Evolutionary conservation across 2,888 invertebrate species (phyloP), one percentile per base, ranked within the genome.

Genomic region (Xestia sexstrigata): DNA sequence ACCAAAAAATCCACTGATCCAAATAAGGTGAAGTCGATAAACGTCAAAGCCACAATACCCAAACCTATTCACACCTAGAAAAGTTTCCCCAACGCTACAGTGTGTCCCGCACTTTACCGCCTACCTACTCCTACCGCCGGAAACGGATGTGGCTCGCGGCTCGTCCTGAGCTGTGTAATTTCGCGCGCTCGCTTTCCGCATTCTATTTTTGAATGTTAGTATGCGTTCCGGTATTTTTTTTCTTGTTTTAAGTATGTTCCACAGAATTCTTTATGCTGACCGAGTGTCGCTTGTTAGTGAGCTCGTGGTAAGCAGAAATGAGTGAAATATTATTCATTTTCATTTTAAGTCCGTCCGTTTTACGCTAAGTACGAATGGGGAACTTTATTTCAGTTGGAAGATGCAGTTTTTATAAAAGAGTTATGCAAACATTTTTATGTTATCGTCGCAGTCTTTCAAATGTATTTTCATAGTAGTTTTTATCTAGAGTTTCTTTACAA

Each of bases 151-250:
- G 90, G 91, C 82, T 85, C 84, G 90, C 89, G 87, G 88, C 87
- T 90, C 89, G 87, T 90, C 89, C 90, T 90, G 91, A 92, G 91
- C 91, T 91, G 91, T 91, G 93, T 92, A 93, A 93, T 93, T 93
- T 92, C 91, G 91, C 93, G 89, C 92, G 89, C 88, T 81, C 86
- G 81, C 78, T 90, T 91, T 89, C 92, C 91, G 90, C 82, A 86
- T 92, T 92, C 89, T 90, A 90, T 92, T 92, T 93, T 91, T 89
- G 87, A 89, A 91, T 89, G 89, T 89, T 90, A 86, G 87, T 88
- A 75, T 81, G 84, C 77, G 84, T 86, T 86, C 84, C 88, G 78
- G 81, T 86, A 84, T 78, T 74, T 78, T 79, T 77, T 79, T 79
- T 66, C 78, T 78, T 68, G 20, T 15, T 70, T 83, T 70, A 73